phyloP scores from a whole-genome alignment of 2,797 vertebrate genomes.

The Poecile montanus region DNA sequence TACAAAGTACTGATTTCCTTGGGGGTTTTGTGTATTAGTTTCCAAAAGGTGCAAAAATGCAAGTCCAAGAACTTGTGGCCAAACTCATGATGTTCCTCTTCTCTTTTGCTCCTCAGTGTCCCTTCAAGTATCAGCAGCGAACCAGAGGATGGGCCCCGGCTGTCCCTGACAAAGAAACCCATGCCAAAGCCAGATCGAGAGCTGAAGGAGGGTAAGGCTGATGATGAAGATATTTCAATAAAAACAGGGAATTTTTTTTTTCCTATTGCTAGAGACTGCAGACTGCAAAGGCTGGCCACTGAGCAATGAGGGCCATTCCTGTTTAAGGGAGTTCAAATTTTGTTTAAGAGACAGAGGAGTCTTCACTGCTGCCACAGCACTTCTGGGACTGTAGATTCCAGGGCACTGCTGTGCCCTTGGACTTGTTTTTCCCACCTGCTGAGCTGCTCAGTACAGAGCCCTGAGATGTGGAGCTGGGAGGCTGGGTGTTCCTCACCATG shows the following conservation, averaged over 20 bases:
- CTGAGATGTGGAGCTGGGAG: neutral
- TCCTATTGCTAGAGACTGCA: neutral
- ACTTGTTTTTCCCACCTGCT: neutral
- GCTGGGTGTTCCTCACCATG: neutral
- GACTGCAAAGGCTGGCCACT: neutral
- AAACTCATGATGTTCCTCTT: neutral
- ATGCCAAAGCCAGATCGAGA: constrained; percentile 67
- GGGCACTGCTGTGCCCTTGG: neutral
- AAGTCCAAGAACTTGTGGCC: neutral
- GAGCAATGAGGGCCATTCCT: neutral
- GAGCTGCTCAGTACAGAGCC: neutral
- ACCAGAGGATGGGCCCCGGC: constrained; percentile 81
- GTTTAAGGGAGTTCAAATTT: neutral
- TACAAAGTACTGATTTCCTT: neutral
- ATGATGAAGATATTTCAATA: neutral
- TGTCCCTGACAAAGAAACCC: constrained; percentile 82
- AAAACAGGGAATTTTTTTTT: neutral
- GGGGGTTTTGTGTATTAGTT: neutral
- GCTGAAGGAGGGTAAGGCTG: constrained; percentile 85
- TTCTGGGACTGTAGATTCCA: neutral
- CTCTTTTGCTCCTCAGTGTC: constrained; percentile 74
- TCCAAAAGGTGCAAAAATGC: neutral
- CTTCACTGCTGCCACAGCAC: neutral
- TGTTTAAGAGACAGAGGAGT: neutral
- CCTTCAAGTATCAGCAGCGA: constrained; percentile 85